Base-by-base conservation (phyloP, 2,797 vertebrate genomes). In the Crenichthys baileyi region DNA sequence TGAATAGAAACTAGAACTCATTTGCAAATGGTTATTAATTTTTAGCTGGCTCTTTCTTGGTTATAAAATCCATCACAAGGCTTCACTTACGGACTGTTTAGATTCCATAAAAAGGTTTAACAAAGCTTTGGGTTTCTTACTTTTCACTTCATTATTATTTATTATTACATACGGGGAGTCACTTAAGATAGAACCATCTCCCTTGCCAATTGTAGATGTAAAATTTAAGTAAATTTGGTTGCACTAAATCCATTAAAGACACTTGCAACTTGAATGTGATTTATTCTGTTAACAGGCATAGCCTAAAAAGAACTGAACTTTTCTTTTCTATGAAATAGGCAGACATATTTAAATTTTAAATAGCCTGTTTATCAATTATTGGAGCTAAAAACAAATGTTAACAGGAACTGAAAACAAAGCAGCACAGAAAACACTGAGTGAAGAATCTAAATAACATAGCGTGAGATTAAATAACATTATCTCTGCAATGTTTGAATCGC, bases 1-100 rank as follows among this genome's bases (percentile, higher is more conserved):
- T 82, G 89, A 92, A 91, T 90, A 90, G 88, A 88, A 92, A 91
- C 50, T 88, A 51, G 85, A 85, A 83, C 91, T 87, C 85, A 91
- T 92, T 89, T 93, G 83, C 55, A 18, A 90, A 82, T 76, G 75
- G 86, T 84, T 89, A 85, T 88, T 88, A 51, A 87, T 89, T 87
- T 86, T 77, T 67, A 85, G 65, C 68, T 68, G 44, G 61, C 71
- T 89, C 79, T 83, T 87, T 88, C 83, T 81, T 88, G 75, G 82
- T 89, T 84, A 72, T 68, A 46, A 80, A 89, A 86, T 82, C 63
- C 51, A 63, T 88, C 61, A 75, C 56, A 76, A 70, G 70, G 46
- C 55, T 46, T 22, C 80, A 1, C n/a, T 80, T 71, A 86, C 48
- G 46, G 39, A 74, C 68, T 85, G 53, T 70, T 80, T 81, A 63